Conservation (phyloP, 2,888 invertebrate species). For the Philereme transversata region DNA sequence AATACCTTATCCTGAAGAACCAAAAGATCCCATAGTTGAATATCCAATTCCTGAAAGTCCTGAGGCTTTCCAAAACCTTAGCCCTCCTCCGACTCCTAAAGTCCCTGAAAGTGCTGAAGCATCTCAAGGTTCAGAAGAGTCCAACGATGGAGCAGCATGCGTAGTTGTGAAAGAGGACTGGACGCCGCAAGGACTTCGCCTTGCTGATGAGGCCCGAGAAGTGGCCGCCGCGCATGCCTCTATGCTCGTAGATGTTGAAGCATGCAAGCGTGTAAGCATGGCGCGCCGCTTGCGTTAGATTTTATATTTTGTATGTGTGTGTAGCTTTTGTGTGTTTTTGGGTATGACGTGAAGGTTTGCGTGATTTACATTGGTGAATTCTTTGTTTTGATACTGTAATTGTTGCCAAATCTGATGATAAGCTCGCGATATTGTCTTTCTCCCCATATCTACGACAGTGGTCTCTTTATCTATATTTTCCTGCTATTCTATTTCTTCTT, state of each 20-base stretch:
- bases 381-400: not conserved
- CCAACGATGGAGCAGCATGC: constrained; percentile 61
- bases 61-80: constrained; percentile 29
- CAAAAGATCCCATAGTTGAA: constrained; percentile 10
- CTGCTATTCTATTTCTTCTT: not conserved
- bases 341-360: constrained; percentile 34
- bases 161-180: constrained; percentile 79
- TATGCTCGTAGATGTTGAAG: constrained; percentile 84
- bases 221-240: constrained; percentile 80
- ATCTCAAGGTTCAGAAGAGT: constrained; percentile 63
- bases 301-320: constrained; percentile 51
- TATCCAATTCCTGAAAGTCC: constrained; percentile 24
- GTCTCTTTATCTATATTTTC: not conserved
- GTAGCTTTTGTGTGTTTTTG: constrained; percentile 50
- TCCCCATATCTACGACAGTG: not conserved
- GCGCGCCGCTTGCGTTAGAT: constrained; percentile 72
- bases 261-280: constrained; percentile 89
- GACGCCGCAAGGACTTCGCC: constrained; percentile 71
- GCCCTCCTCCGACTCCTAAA: constrained; percentile 1
- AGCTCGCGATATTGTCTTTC: not conserved
- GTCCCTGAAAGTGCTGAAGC: constrained; percentile 48
- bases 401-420: too few relatives aligned
- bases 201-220: constrained; percentile 79
- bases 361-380: constrained; percentile 15
- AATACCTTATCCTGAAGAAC: constrained; percentile 20